Base-by-base conservation (phyloP, 2,888 invertebrate genomes). In the Callyntrura sp. region DNA sequence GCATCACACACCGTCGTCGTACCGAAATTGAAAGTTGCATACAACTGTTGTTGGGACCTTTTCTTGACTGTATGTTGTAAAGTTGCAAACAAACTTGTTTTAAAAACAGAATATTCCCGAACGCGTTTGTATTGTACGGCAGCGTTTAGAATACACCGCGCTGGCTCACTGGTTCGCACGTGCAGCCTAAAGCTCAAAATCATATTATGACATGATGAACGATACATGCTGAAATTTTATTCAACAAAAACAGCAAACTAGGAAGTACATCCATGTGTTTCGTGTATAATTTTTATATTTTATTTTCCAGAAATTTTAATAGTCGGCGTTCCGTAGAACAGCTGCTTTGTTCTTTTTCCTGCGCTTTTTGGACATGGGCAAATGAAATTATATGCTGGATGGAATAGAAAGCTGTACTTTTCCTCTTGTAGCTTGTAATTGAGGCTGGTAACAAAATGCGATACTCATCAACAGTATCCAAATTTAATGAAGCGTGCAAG, bases 401-500 rank as follows among this genome's bases (percentile, higher is more conserved):
- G n/a, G n/a, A n/a, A n/a, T n/a, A n/a, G n/a, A 62, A 17, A 20
- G n/a, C 60, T 65, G 70, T 45, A 11, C 84, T 81, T 60, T 76
- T 48, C 17, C 85, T 76, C n/a, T n/a, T n/a, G n/a, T n/a, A n/a
- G n/a, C n/a, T 84, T 57, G 55, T 70, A 73, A 68, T 35, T 68
- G 6, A 11, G 14, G 8, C 25, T 68, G 43, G 55, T 5, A 5
- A 55, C 3, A 14, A 5, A 62, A 62, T 45, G 17, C 68, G 73
- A 73, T 73, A 45, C 45, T 73, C 73, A 73, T 73, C 73, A n/a
- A 20, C 45, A 14, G 35, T 51, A 83, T n/a, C 35, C 68, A 35
- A 76, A 60, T 62, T 73, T 85, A 76, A 85, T 85, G 85, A 85
- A 85, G 85, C 85, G 76, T 85, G 73, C 20, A 73, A 45, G 76